Base-by-base conservation (phyloP, 2,113 vertebrate genomes). In the Microcebus ravelobensis region DNA sequence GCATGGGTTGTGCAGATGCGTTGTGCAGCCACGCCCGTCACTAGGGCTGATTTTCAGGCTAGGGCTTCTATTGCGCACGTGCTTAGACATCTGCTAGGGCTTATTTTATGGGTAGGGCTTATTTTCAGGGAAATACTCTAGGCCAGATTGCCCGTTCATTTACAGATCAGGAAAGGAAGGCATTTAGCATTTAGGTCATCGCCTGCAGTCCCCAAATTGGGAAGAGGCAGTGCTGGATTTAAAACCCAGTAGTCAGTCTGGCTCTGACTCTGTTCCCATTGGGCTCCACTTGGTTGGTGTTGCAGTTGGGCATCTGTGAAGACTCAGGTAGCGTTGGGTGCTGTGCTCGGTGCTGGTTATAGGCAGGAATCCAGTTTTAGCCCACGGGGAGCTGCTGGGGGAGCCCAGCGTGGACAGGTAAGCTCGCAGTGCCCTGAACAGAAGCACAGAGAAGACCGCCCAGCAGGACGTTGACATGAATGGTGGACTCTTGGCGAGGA, bases 281-380 rank as follows among this genome's bases (percentile, higher is more conserved):
- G 3, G 17, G 17, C 29, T 80, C 27, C 29, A n/a, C 2, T 2
- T 31, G 34, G 8, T 3, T 5, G 17, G 27, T 42, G 6, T 25
- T 81, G 70, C 57, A 42, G 45, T 34, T 87, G 14, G 25, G 3
- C 48, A 31, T 25, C 81, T 45, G 6, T 39, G 29, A n/a, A 39
- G 8, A 15, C 5, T 4, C 6, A 12, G 2, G n/a, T 17, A 31
- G 5, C 55, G 8, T 3, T n/a, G 14, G 55, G 6, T 21, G 45
- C 48, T 57, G 25, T 13, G 45, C 4, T 12, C 25, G 34, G 3
- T 63, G 17, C 36, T 45, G 2, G 1, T 13, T 48, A 31, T 21
- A 31, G 11, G 15, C 2, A 80, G 52, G 59, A 55, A 63, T 27
- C 20, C 25, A 5, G 42, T 8, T 34, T 12, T 3, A 23, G 13